Evolutionary conservation across 2,888 invertebrate genomes (phyloP).

Genomic region (Stenodera caucasica): DNA sequence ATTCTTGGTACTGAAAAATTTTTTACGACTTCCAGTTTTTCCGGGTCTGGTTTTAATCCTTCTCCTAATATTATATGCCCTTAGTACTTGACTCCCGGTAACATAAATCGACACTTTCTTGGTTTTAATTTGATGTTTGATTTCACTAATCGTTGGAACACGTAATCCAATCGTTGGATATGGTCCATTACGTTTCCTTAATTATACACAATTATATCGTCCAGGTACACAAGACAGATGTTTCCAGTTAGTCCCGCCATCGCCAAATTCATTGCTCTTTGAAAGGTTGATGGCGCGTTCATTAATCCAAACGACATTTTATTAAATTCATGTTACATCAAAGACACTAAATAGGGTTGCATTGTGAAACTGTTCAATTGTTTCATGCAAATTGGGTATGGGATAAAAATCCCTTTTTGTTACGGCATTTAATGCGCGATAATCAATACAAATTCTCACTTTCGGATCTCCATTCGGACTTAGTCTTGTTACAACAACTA

Average conservation of each 20-base stretch:
- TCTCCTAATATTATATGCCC: slow-evolving; percentile 21
- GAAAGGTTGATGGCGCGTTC: slow-evolving; percentile 37
- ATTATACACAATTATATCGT: slow-evolving; percentile 29
- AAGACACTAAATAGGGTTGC: too few species aligned
- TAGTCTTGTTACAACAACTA: too few species aligned
- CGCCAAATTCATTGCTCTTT: slow-evolving; percentile 34
- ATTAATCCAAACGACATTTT: too few species aligned
- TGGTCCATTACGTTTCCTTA: slow-evolving; percentile 13
- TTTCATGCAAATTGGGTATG: too few species aligned
- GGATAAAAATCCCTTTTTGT: too few species aligned
- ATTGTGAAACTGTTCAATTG: too few species aligned
- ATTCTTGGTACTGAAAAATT: not conserved
- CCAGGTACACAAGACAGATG: slow-evolving; percentile 34
- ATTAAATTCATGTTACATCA: too few species aligned
- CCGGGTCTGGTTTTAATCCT: not conserved
- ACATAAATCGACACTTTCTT: slow-evolving; percentile 32
- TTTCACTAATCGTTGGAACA: slow-evolving; percentile 26
- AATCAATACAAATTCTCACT: too few species aligned
- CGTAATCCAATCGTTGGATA: not conserved
- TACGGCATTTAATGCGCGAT: too few species aligned
- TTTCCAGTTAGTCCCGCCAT: slow-evolving; percentile 30
- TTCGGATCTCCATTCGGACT: too few species aligned
- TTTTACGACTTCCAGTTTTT: not conserved
- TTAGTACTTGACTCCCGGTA: slow-evolving; percentile 26
- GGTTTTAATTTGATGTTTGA: slow-evolving; percentile 31